Evolutionary conservation across 2,888 invertebrate species (phyloP).

Genomic region (Sphaeridia pumilis): DNA sequence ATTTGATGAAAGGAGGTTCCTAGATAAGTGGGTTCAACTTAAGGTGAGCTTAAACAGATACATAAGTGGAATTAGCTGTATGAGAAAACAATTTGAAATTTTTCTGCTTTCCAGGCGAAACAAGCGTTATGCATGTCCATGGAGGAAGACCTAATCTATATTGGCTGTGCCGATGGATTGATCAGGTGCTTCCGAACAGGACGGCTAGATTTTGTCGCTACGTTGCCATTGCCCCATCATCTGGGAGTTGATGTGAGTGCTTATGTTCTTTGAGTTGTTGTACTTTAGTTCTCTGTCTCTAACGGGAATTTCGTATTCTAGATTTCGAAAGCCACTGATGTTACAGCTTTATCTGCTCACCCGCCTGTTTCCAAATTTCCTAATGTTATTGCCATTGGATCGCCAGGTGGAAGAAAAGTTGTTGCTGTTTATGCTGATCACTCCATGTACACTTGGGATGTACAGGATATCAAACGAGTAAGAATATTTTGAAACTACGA

Average conservation of each 20-base stretch:
- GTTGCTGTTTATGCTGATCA: conserved; percentile 95
- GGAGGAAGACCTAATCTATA: conserved; percentile 74
- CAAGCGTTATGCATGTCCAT: conserved; percentile 87
- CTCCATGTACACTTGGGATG: conserved; percentile 93
- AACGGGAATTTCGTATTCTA: no score
- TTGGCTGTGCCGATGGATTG: conserved; percentile 91
- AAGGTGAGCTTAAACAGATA: no score
- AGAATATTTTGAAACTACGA: conserved; percentile 16
- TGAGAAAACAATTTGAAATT: no score
- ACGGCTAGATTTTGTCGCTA: conserved; percentile 74
- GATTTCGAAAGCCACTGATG: conserved; percentile 35
- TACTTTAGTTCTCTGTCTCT: no score
- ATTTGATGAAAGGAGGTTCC: conserved; percentile 80
- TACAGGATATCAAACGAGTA: conserved; percentile 74
- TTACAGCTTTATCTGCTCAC: conserved; percentile 47
- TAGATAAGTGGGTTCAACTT: conserved; percentile 71
- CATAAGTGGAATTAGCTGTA: neutral
- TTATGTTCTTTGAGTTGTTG: conserved; percentile 3
- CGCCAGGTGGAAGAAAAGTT: conserved; percentile 70
- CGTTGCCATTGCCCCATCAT: conserved; percentile 80
- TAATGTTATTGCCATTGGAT: conserved; percentile 84
- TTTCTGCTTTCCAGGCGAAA: conserved; percentile 54
- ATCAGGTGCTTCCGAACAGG: conserved; percentile 75
- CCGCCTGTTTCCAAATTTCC: conserved; percentile 76
- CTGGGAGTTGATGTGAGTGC: conserved; percentile 85